Evolutionary conservation across 2,888 invertebrate species (phyloP).

Genomic region (Girardia tigrina): DNA sequence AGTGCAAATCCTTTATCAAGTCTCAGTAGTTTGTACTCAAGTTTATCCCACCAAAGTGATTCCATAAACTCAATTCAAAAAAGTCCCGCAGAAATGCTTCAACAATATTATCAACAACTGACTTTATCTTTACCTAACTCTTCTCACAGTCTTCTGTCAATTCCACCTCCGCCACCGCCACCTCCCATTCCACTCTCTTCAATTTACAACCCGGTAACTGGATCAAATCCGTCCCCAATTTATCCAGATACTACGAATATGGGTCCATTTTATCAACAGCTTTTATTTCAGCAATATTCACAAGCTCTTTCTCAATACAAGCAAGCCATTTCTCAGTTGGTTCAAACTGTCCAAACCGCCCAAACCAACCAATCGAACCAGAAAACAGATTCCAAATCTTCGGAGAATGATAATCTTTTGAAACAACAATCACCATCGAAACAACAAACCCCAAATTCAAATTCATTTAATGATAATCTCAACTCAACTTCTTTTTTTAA

Average conservation of each 20-base stretch:
- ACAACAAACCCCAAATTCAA: not conserved
- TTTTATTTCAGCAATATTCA: not conserved
- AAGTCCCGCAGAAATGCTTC: not conserved
- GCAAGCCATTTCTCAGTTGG: not conserved
- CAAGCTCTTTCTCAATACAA: slow-evolving; percentile 15
- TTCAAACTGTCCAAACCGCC: slow-evolving; percentile 2
- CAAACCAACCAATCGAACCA: not conserved
- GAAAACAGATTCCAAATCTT: slow-evolving; percentile 3
- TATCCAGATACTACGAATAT: not conserved
- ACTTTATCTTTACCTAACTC: slow-evolving; percentile 1
- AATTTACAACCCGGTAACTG: not conserved
- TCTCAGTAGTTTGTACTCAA: slow-evolving; percentile 1
- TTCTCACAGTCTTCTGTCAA: slow-evolving; percentile 12
- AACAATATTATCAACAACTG: slow-evolving; percentile 19
- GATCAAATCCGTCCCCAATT: not conserved
- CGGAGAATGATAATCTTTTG: not conserved
- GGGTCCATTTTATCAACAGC: slow-evolving; percentile 13
- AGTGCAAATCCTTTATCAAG: slow-evolving; percentile 8
- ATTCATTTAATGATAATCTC: not conserved
- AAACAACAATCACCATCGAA: not conserved
- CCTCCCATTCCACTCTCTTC: slow-evolving; percentile 6
- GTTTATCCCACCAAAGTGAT: slow-evolving; percentile 12
- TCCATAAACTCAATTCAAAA: slow-evolving; percentile 2
- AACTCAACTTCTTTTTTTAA: not conserved
- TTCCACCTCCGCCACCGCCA: not conserved